A percentile compares a stretch with the other conserved stretches of the same genome.
phyloP scores from a whole-genome alignment of 2,113 vertebrate genomes.

The Anthoscopus minutus region DNA sequence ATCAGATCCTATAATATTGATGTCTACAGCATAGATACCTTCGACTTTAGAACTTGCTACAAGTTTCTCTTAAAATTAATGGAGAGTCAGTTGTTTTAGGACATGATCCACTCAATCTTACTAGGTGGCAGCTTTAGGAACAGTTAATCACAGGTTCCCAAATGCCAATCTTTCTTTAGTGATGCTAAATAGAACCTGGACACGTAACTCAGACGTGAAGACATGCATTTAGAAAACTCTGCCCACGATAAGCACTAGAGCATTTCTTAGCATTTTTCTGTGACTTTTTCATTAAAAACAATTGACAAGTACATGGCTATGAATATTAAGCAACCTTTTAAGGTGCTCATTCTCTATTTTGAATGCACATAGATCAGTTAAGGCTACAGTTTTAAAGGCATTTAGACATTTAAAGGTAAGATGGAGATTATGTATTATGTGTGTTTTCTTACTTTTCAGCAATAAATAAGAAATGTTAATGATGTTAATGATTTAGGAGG shows the following conservation, averaged over 20 bases:
- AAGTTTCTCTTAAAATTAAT: not conserved
- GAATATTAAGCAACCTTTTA: not conserved
- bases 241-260: not conserved
- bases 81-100: not conserved
- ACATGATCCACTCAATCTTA: not conserved
- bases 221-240: not conserved
- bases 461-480: slow-evolving; percentile 23
- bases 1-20: not conserved
- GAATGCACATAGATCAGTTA: not conserved
- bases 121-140: not conserved
- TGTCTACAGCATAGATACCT: not conserved
- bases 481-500: not conserved
- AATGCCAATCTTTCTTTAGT: not conserved
- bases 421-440: not conserved
- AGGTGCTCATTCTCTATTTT: not conserved
- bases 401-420: not conserved
- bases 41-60: not conserved
- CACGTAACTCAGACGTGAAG: not conserved
- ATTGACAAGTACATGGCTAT: not conserved
- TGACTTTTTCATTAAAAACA: slow-evolving; percentile 3
- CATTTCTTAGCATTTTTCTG: not conserved
- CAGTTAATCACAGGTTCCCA: not conserved
- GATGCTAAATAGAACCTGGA: not conserved
- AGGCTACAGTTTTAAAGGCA: not conserved
- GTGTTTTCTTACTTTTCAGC: not conserved